Base-by-base conservation (phyloP, 1,140 invertebrate species). In the Onthophagus taurus region DNA sequence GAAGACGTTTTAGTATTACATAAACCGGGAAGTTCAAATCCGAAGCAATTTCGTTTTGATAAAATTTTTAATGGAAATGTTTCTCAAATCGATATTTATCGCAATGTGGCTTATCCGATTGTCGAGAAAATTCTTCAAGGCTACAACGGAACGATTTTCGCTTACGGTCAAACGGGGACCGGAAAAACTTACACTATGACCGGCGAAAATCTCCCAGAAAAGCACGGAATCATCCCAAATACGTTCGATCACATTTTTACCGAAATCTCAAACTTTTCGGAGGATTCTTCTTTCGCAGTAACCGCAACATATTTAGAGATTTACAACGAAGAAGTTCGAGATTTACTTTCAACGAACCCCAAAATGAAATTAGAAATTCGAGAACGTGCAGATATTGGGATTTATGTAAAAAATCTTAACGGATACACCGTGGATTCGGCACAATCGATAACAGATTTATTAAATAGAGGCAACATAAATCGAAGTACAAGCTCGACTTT, bases 141-240 rank as follows among this genome's bases (percentile, higher is more conserved):
- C 0, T 97, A 94, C 64, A 97, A 96, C 67, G 91, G 91, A 3
- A 97, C 92, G 0, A 91, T 97, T 16, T 90, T 97, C 67, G 93
- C 93, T 1, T 97, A 97, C 63, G 93, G 93, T 0, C 92, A 95
- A 67, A 95, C 91, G 0, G 92, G 91, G 12, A 95, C 90, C 1
- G 93, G 92, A 1, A 97, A 97, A 68, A 96, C 93, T 0, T 93
- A 86, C 60, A 95, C 92, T 7, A 96, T 97, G 89, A 24, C 35
- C 7, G 34, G 47, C 2, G n/a, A 41, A 39, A 31, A 41, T 14
- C 19, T 42, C 19, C 12, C 8, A 11, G 42, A 56, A 11, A 29
- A 38, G 8, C 76, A 85, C 48, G 91, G 91, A 33, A 91, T 96
- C 37, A 96, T 97, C 48, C 93, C 93, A 0, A 83, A 92, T 52